Base-by-base conservation (phyloP, 1,140 invertebrate species). In the Bursaphelenchus mucronatus region DNA sequence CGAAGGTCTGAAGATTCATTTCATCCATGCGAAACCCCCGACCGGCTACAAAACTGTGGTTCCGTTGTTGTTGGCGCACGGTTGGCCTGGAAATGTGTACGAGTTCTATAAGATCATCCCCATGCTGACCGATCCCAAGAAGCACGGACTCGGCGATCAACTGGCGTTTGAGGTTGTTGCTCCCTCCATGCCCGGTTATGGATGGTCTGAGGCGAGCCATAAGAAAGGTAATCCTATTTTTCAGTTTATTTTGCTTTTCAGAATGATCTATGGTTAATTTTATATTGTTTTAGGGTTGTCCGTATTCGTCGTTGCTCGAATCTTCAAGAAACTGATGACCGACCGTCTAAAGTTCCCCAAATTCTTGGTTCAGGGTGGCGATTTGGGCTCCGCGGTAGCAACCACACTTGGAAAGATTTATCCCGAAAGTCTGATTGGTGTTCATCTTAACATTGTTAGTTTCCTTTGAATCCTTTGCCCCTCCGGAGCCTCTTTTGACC, bases 81-180 rank as follows among this genome's bases (percentile, higher is more conserved):
- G 92, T 11, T 95, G 91, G 92, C 92, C 92, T 3, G 90, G 90
- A 0, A 71, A 62, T 63, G 68, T 72, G n/a, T 74, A 88, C 8
- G 90, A 94, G 82, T 93, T 92, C 78, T 89, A 89, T 68, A 88
- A 90, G 73, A 84, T 91, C 0, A 87, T 90, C 54, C 89, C 88
- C 0, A 61, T 88, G 5, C 82, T 91, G 0, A 88, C 86, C 0
- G 85, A 84, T 1, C 83, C 86, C 6, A 84, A 88, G 9, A 90
- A 94, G 81, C 81, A 83, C 53, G 79, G 17, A 49, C 11, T 75
- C 19, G 43, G 84, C 8, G 82, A 84, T 50, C 83, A 88, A 68
- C 87, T 89, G 72, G 88, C 87, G 1, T 88, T 91, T 71, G 89
- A 92, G 82, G 82, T 92, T 0, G 86, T 93, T 19, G 86, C 86